These are phyloP conservation scores for Rotaria magnacalcarata DNA, from an alignment of 2,888 invertebrate species.

Conservation along the genomic window DNA sequence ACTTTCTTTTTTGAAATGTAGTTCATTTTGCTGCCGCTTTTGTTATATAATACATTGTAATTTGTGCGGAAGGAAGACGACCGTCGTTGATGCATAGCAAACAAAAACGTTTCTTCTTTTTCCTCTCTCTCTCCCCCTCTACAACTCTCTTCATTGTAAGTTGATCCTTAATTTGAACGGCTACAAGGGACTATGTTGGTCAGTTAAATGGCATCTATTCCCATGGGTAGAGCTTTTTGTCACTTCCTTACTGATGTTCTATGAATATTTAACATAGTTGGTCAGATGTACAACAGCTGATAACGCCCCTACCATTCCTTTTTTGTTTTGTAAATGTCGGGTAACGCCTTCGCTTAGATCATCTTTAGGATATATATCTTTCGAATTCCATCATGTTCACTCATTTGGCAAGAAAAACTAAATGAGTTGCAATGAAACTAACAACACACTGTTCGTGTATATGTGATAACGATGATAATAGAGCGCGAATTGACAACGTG, in stretches of 20 bases:
- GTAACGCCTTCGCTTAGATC: slow-evolving; percentile 1
- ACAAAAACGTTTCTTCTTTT: neutral
- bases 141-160: neutral
- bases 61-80: slow-evolving; percentile 1
- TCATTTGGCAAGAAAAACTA: neutral
- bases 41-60: neutral
- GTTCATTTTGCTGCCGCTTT: neutral
- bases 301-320: neutral
- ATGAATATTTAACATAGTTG: neutral
- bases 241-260: neutral
- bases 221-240: neutral
- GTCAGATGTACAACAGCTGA: neutral
- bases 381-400: neutral
- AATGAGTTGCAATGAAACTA: neutral
- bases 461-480: neutral
- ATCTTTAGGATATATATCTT: neutral
- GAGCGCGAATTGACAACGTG: slow-evolving; percentile 1
- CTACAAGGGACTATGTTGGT: neutral
- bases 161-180: slow-evolving; percentile 4
- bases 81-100: slow-evolving; percentile 7
- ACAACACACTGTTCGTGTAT: neutral
- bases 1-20: neutral
- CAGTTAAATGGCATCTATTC: slow-evolving; percentile 12
- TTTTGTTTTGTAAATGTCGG: neutral
- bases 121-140: neutral